Evolutionary conservation across 1,140 invertebrate species (phyloP).

Genomic region (Atopsyche davidsoni): DNA sequence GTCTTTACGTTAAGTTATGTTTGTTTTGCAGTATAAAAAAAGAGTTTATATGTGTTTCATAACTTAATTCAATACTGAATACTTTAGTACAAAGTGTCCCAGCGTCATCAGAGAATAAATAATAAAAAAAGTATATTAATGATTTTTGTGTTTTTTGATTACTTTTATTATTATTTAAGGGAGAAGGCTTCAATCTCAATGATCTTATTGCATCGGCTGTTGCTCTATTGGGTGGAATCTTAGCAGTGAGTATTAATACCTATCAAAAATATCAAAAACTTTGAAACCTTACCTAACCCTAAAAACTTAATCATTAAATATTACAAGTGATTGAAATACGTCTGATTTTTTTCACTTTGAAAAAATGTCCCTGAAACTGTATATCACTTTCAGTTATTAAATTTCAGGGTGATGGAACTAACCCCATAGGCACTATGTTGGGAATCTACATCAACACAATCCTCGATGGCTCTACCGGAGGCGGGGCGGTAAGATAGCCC

Average conservation of each 20-base stretch:
- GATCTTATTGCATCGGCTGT: constrained; percentile 36
- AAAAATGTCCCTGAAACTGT: constrained; percentile 6
- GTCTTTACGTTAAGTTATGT: too few relatives aligned
- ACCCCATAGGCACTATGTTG: constrained; percentile 46
- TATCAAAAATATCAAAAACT: constrained; percentile 6
- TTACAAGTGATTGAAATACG: background rate
- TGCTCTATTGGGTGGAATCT: constrained; percentile 36
- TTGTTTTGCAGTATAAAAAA: too few relatives aligned
- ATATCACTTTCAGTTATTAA: background rate
- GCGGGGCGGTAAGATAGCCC: constrained; percentile 44
- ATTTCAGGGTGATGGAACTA: constrained; percentile 36
- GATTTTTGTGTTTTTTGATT: constrained; percentile 10
- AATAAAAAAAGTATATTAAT: too few relatives aligned
- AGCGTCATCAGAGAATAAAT: too few relatives aligned
- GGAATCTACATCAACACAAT: constrained; percentile 45
- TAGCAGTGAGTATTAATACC: constrained; percentile 29
- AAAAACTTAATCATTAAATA: background rate
- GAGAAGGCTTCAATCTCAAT: constrained; percentile 39
- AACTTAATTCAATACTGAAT: too few relatives aligned
- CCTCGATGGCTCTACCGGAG: constrained; percentile 46
- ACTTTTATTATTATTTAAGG: constrained; percentile 33
- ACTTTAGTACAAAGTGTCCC: too few relatives aligned
- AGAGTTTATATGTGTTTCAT: too few relatives aligned
- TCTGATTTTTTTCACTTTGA: background rate
- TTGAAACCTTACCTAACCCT: background rate